Conservation (phyloP, 1,140 invertebrate genomes). For the Pemphigus obesinymphae region DNA sequence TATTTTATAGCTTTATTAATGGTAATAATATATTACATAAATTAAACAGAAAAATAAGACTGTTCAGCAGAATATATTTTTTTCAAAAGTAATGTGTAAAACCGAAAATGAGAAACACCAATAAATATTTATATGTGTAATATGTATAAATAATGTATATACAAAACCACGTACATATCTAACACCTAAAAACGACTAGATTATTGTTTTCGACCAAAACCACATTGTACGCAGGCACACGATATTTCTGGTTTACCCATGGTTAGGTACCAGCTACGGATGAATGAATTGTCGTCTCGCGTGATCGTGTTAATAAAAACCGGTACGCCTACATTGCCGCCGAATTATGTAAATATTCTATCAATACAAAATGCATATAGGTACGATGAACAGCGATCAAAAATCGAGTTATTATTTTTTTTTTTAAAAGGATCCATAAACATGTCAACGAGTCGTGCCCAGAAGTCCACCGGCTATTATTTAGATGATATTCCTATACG, state of each 20-base stretch:
- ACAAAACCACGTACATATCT: not conserved
- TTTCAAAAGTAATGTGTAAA: not conserved
- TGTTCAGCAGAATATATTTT: no score
- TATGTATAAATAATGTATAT: no score
- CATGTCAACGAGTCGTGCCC: constrained; percentile 30
- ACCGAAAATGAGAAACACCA: not conserved
- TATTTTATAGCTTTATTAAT: no score
- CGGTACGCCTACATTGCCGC: constrained; percentile 31
- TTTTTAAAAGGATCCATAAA: constrained; percentile 41
- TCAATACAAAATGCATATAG: constrained; percentile 10
- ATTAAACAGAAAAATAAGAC: no score
- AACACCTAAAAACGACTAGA: not conserved
- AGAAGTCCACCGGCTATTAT: constrained; percentile 32
- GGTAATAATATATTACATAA: no score
- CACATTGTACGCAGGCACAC: not conserved
- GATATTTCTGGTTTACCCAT: not conserved
- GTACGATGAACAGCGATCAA: constrained; percentile 1
- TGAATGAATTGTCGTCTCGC: constrained; percentile 26
- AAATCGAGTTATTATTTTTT: constrained; percentile 11
- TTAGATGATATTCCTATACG: not conserved
- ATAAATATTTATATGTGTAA: no score
- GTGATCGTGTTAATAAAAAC: constrained; percentile 10
- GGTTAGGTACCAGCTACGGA: not conserved
- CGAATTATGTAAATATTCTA: constrained; percentile 33
- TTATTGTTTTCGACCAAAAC: constrained; percentile 17